Base-by-base conservation (phyloP, 92 coral and sea anemone genomes). In the Blastomussa wellsi region DNA sequence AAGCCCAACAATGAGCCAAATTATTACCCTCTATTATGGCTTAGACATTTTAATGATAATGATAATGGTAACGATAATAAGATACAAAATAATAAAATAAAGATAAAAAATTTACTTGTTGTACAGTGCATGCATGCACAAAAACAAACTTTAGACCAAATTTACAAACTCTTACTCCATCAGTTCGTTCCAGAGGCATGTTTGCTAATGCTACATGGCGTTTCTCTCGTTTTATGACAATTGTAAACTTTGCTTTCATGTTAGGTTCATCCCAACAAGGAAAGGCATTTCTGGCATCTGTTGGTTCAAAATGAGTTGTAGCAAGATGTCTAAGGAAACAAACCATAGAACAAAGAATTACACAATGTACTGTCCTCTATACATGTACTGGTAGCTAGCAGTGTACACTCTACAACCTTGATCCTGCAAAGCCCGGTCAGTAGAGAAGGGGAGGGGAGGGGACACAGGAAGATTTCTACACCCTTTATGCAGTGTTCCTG, bases 181-280 rank as follows among this genome's bases (percentile, higher is more conserved):
- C 93, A 13, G 91, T 86, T 12, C 35, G 76, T 0, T 79, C 36
- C 41, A 82, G 48, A 19, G 98, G 98, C 98, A 96, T 96, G 74
- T 96, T 96, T 28, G 96, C 90, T 12, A 96, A 88, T 6, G 98
- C 98, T 66, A 85, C 84, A 67, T 94, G 86, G 3, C 79, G 55
- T 20, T 24, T 22, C n/a, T 90, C 70, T 72, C 94, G 90, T n/a
- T 41, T 47, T 0, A 96, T 92, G 16, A 91, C 69, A 38, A 96
- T 91, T 24, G 91, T 66, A 78, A 96, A 96, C 29, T 79, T 91
- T 64, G 98, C 98, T 79, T 96, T 96, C 92, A 94, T 62, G 38
- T 94, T 93, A 20, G 98, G 98, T 68, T 96, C 98, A 83, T 96
- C 98, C 89, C 94, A 91, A 86, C 98, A 96, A 3, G 98, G 98